Evolutionary conservation across 2,888 invertebrate species (phyloP).

Genomic region (Gandaritis pyraliata): DNA sequence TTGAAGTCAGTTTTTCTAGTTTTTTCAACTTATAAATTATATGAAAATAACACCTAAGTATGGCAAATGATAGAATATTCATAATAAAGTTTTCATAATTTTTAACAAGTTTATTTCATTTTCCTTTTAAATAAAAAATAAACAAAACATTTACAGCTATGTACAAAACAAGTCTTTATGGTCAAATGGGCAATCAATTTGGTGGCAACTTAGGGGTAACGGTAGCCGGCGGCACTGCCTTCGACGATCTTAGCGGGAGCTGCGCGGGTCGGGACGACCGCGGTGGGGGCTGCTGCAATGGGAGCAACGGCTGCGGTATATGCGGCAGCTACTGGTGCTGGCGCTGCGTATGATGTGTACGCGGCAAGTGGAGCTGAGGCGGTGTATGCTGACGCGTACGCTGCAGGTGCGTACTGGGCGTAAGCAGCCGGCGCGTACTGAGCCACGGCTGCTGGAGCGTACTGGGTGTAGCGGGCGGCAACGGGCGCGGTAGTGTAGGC

Average conservation of each 20-base stretch:
- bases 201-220: conserved; percentile 66
- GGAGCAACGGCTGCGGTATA: conserved; percentile 43
- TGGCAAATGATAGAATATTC: not conserved
- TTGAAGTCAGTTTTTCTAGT: no score
- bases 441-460: conserved; percentile 40
- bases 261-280: conserved; percentile 82
- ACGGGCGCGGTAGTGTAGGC: conserved; percentile 44
- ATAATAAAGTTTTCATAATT: not conserved
- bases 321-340: conserved; percentile 43
- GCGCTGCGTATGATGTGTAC: conserved; percentile 38
- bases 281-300: conserved; percentile 42
- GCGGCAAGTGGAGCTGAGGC: conserved; percentile 35
- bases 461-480: conserved; percentile 47
- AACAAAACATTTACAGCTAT: conserved; percentile 61
- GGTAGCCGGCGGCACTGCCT: conserved; percentile 66
- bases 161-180: conserved; percentile 71
- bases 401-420: conserved; percentile 44
- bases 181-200: conserved; percentile 57
- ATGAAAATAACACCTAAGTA: no score
- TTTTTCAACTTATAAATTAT: no score
- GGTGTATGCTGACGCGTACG: conserved; percentile 44
- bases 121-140: conserved; percentile 51
- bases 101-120: conserved; percentile 37
- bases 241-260: conserved; percentile 87
- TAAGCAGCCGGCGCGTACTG: conserved; percentile 46